Evolutionary conservation across 2,888 invertebrate species (phyloP), one percentile per base, ranked within the genome.

Genomic region (Clusia tigrina): DNA sequence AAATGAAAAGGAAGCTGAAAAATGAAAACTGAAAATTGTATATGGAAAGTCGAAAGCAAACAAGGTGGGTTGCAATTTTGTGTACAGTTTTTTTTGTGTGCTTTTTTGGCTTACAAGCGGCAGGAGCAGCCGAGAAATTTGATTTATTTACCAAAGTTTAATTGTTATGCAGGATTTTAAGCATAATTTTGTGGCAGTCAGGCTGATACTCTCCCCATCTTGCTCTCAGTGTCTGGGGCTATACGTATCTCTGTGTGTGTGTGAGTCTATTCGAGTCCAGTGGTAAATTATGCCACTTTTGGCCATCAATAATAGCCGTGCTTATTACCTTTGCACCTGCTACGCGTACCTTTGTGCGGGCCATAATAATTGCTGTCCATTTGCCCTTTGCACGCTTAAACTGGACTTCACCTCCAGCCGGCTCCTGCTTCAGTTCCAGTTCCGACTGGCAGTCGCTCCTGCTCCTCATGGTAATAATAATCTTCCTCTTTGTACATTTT

Each of bases 121-220:
- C n/a, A n/a, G n/a, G n/a, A n/a, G 15, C 23, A 17, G n/a, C 17
- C n/a, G 23, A 46, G 65, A n/a, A 22, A 9, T 22, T 1, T n/a
- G 62, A 68, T 64, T 70, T 60, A 53, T 56, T 62, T 63, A 6
- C 55, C 3, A 64, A 76, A 74, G 37, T 72, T 76, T 69, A 62
- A 70, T 69, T 71, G 65, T 68, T 5, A 32, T 9, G 32, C 32
- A 32, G 32, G 12, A 5, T 32, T 32, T 32, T 32, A 12, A 12
- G 32, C 32, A 9, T 32, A 5, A 32, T 9, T 32, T n/a, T n/a
- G n/a, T n/a, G n/a, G n/a, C n/a, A n/a, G n/a, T 5, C 32, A 32
- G 32, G 6, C 6, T 12, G 5, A 32, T 32, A 32, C 32, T 9
- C 6, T 32, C 6, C 32, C 32, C 32, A 32, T 12, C 32, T 9